A percentile compares a stretch with the other conserved stretches of the same genome.
Evolutionary conservation across 2,797 vertebrate genomes (phyloP).

Genomic region (Ptychobarbus kaznakovi): DNA sequence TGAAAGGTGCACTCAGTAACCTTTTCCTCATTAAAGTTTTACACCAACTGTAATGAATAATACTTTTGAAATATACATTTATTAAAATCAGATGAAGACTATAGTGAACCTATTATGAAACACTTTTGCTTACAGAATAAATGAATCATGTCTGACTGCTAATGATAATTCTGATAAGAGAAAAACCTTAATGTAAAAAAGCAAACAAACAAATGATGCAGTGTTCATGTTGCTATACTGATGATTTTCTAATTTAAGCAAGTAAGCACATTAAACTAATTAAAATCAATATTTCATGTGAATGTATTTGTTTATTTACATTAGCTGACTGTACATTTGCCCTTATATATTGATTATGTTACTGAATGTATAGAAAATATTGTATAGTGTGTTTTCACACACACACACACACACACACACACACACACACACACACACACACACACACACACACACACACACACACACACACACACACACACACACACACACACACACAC

Average conservation of each 20-base stretch:
- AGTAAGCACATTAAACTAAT: background rate
- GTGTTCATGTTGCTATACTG: background rate
- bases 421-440: background rate
- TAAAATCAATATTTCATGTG: background rate
- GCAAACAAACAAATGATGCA: too few relatives aligned
- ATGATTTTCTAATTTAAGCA: background rate
- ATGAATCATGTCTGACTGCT: too few relatives aligned
- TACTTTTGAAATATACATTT: background rate
- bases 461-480: too few relatives aligned
- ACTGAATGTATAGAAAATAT: background rate
- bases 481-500: background rate
- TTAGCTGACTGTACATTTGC: background rate
- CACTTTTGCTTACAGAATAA: background rate
- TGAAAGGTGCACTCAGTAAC: background rate
- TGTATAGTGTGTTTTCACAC: too few relatives aligned
- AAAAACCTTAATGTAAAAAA: background rate
- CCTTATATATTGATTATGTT: background rate
- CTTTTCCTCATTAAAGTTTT: conserved; percentile 20
- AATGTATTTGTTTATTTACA: background rate
- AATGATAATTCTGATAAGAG: background rate
- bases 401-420: background rate
- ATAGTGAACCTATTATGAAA: background rate
- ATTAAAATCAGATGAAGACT: background rate
- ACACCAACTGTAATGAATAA: background rate
- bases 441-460: too few relatives aligned